Percentiles rank a stretch among this genome's conserved stretches.
phyloP scores from a whole-genome alignment of 2,888 invertebrate species.

The Tiliacea citrago region DNA sequence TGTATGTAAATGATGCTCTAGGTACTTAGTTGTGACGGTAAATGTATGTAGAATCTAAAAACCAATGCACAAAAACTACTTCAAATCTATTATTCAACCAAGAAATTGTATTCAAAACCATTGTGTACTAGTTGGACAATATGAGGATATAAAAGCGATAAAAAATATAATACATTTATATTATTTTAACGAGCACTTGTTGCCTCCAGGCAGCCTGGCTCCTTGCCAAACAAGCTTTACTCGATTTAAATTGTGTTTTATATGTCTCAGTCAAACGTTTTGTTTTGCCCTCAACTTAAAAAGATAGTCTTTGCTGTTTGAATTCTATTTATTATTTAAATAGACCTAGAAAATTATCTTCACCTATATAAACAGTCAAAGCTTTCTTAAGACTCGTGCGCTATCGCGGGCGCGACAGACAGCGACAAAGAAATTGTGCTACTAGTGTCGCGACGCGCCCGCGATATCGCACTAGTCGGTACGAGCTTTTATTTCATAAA shows the following conservation, averaged over 20 bases:
- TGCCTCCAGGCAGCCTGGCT: slow-evolving; percentile 68
- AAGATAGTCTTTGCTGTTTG: slow-evolving; percentile 19
- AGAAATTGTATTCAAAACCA: slow-evolving; percentile 37
- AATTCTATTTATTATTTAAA: slow-evolving; percentile 7
- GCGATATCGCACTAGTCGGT: too few species aligned
- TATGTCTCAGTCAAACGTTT: slow-evolving; percentile 49
- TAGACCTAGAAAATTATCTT: slow-evolving; percentile 1
- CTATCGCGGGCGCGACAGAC: too few species aligned
- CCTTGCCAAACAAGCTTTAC: slow-evolving; percentile 63
- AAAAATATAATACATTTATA: slow-evolving; percentile 60
- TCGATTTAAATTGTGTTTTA: slow-evolving; percentile 60
- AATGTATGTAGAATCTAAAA: neutral
- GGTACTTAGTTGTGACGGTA: too few species aligned
- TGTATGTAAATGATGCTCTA: too few species aligned
- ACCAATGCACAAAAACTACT: neutral
- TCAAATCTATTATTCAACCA: neutral
- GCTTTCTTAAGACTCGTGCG: too few species aligned
- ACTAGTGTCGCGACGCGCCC: too few species aligned
- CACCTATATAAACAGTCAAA: neutral
- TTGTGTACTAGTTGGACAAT: slow-evolving; percentile 29
- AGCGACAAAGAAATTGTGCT: too few species aligned
- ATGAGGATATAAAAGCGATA: slow-evolving; percentile 40
- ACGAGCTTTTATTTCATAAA: too few species aligned
- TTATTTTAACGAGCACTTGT: slow-evolving; percentile 71
- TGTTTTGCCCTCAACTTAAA: slow-evolving; percentile 36